Evolutionary conservation across 2,888 invertebrate genomes (phyloP).

Genomic region (Saturnia pavonia): DNA sequence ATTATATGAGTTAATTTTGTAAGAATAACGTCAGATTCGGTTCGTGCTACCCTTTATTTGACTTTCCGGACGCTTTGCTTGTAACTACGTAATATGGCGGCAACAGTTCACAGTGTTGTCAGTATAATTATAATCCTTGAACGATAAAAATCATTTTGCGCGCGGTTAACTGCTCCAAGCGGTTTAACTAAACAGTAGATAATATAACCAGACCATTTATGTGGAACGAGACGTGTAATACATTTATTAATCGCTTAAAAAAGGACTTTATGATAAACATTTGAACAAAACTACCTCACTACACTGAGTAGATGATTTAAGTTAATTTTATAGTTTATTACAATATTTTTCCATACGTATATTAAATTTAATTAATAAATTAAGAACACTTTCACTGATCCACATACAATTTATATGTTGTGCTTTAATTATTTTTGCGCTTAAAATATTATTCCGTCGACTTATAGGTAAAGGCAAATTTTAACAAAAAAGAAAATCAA

Average conservation of each 20-base stretch:
- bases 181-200: conserved; percentile 58
- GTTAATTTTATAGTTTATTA: not conserved
- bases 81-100: conserved; percentile 68
- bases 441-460: not conserved
- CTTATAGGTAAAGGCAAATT: too few relatives aligned
- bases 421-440: not conserved
- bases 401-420: not conserved
- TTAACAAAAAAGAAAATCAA: too few relatives aligned
- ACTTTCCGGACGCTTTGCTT: conserved; percentile 72
- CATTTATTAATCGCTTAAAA: conserved; percentile 43
- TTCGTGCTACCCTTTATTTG: conserved; percentile 78
- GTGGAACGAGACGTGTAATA: conserved; percentile 47
- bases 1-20: conserved; percentile 82
- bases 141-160: conserved; percentile 76
- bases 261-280: not conserved
- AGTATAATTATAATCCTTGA: conserved; percentile 65
- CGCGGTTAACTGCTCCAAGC: conserved; percentile 57
- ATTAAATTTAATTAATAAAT: too few relatives aligned
- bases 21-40: conserved; percentile 76
- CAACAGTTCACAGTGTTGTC: conserved; percentile 61
- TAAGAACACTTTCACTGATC: too few relatives aligned
- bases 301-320: not conserved
- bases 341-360: not conserved
- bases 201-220: conserved; percentile 50
- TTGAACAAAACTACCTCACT: not conserved